Conservation (phyloP, 2,113 vertebrate species). For the Xenotilapia flavipinnis region DNA sequence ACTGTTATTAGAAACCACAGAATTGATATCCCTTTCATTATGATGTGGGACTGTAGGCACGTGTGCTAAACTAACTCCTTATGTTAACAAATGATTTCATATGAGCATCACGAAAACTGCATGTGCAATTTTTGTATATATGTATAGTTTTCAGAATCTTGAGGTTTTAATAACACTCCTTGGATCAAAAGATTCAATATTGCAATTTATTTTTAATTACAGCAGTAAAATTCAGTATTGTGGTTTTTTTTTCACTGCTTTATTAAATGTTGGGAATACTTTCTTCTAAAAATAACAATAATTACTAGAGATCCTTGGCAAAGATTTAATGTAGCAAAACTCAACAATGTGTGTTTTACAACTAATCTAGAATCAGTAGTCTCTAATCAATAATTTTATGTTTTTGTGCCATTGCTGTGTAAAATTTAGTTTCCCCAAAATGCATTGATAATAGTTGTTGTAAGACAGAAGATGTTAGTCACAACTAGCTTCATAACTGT, state of each 20-base stretch:
- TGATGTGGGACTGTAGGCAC: constrained; percentile 15
- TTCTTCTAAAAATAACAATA: neutral
- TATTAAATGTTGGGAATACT: neutral
- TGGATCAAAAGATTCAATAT: neutral
- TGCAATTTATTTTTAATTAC: neutral
- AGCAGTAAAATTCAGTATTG: neutral
- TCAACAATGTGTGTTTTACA: neutral
- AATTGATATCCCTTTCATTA: constrained; percentile 63
- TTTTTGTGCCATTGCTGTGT: neutral
- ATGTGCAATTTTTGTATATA: neutral
- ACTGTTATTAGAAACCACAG: constrained; percentile 64
- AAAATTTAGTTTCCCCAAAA: neutral
- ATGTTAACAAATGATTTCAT: constrained; percentile 15
- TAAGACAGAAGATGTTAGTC: neutral
- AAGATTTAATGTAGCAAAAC: neutral
- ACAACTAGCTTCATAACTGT: neutral
- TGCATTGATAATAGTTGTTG: neutral
- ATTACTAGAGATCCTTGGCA: neutral
- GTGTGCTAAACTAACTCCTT: constrained; percentile 27
- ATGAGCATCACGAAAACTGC: neutral
- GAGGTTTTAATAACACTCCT: neutral
- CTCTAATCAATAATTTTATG: neutral
- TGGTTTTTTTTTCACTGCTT: neutral
- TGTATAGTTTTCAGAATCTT: neutral
- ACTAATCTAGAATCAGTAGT: neutral